Base-by-base conservation (phyloP, 1,140 invertebrate genomes). In the Aphaenogaster ashmeadi region DNA sequence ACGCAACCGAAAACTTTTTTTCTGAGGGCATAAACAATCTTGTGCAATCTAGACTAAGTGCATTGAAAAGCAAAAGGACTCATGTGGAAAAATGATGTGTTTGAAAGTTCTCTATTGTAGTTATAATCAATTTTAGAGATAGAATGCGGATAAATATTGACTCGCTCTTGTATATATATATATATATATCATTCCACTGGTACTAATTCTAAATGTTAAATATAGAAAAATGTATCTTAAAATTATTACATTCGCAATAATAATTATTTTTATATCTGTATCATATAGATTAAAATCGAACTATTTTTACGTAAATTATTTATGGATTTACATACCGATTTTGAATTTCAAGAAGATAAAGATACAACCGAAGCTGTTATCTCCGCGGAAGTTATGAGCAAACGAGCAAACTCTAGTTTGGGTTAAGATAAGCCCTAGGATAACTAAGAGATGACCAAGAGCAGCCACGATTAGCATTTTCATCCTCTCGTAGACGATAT, bases 391-490 rank as follows among this genome's bases (percentile, higher is more conserved):
- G 66, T 89, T 88, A 86, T 41, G 21, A 41, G 18, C 3, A 64
- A 27, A 64, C 38, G 36, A 47, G 38, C 13, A 33, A 38, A 66
- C 18, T 4, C 7, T 78, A 21, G 2, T 33, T 62, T 56, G n/a
- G 4, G 13, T 78, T 67, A n/a, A 47, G 27, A 54, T 38, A 79
- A 83, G 71, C 11, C 33, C 21, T 77, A 27, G 78, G n/a, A 74
- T 78, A 72, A 86, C 54, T 86, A 60, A 38, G 15, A 71, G 11
- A 56, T 81, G 47, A 78, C 21, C 36, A 56, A 83, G 41, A 83
- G n/a, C 11, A 54, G 44, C 41, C 11, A 5, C 36, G 15, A 90
- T 89, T 84, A 87, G n/a, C 36, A 87, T 84, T 89, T 87, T 87
- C 64, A 47, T 38, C 27, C 36, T 58, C 7, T 60, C 79, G 0